Percentiles rank a stretch among this genome's conserved stretches.
These are phyloP conservation scores for Heterodera schachtii DNA, from an alignment of 1,140 invertebrate genomes.

Conservation along the genomic window DNA sequence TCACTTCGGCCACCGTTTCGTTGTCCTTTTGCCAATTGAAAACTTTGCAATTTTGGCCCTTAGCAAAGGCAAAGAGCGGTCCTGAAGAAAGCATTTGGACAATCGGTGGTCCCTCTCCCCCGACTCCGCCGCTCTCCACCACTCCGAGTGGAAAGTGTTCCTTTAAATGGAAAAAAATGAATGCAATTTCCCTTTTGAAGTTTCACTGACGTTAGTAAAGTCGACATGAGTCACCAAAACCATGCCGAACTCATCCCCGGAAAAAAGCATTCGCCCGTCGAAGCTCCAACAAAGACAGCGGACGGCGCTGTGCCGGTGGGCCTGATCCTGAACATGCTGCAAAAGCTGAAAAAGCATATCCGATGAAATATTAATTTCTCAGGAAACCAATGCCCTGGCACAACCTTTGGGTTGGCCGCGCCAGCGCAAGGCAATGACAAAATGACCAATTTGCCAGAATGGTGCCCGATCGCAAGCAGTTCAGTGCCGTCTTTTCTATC, in stretches of 20 bases:
- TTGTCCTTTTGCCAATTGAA: slow-evolving; percentile 2
- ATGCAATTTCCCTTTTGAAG: neutral
- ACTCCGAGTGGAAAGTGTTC: neutral
- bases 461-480: slow-evolving; percentile 34
- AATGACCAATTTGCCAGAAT: slow-evolving; percentile 38
- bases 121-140: neutral
- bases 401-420: slow-evolving; percentile 27
- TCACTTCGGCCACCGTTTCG: slow-evolving; percentile 6
- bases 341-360: slow-evolving; percentile 25
- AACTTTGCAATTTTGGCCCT: neutral
- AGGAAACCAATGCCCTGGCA: neutral
- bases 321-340: slow-evolving; percentile 42
- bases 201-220: slow-evolving; percentile 30
- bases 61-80: slow-evolving; percentile 21
- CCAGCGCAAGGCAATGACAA: slow-evolving; percentile 33
- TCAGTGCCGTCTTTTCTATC: neutral
- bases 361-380: neutral
- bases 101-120: neutral
- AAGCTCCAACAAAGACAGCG: slow-evolving; percentile 23
- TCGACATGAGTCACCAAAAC: slow-evolving; percentile 37
- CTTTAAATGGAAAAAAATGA: neutral
- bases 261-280: slow-evolving; percentile 35
- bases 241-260: slow-evolving; percentile 33
- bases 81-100: slow-evolving; percentile 27
- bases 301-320: slow-evolving; percentile 21